A percentile compares a stretch with the other conserved stretches of the same genome.
These are phyloP conservation scores for Acleris laterana DNA, from an alignment of 2,888 invertebrate genomes.

Conservation along the genomic window DNA sequence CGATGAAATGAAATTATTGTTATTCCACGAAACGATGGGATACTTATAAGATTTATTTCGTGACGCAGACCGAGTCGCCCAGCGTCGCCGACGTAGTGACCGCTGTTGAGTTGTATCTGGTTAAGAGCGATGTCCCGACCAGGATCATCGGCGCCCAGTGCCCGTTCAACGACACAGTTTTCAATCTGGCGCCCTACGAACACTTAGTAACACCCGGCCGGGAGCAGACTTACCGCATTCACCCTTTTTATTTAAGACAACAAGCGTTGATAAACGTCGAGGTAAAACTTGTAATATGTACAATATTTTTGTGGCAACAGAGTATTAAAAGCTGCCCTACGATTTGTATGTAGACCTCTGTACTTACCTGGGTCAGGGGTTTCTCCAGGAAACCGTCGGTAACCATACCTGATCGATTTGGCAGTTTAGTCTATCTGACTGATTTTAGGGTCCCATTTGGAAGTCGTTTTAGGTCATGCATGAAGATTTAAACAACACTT, in stretches of 20 bases:
- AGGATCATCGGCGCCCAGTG: constrained; percentile 71
- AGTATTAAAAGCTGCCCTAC: too few species aligned
- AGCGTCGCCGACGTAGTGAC: constrained; percentile 60
- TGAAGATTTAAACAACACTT: too few species aligned
- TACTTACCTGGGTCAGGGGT: too few species aligned
- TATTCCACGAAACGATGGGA: too few species aligned
- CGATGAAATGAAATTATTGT: too few species aligned
- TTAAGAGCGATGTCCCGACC: constrained; percentile 67
- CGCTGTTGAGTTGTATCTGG: constrained; percentile 61
- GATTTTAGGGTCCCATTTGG: too few species aligned
- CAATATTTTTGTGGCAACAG: too few species aligned
- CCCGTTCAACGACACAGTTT: constrained; percentile 63
- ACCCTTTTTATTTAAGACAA: constrained; percentile 70
- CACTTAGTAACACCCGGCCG: constrained; percentile 84
- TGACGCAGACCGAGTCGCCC: constrained; percentile 61
- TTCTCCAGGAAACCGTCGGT: too few species aligned
- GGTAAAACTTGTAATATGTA: constrained; percentile 46
- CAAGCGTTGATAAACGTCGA: constrained; percentile 62
- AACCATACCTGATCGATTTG: too few species aligned
- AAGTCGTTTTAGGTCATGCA: too few species aligned
- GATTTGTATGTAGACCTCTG: too few species aligned
- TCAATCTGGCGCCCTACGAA: constrained; percentile 77
- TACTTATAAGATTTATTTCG: constrained; percentile 35
- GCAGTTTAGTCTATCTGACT: too few species aligned
- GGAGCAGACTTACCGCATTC: constrained; percentile 80